A percentile compares a stretch with the other conserved stretches of the same genome.
Evolutionary conservation across 2,888 invertebrate genomes (phyloP).

Genomic region (Callosobruchus maculatus): DNA sequence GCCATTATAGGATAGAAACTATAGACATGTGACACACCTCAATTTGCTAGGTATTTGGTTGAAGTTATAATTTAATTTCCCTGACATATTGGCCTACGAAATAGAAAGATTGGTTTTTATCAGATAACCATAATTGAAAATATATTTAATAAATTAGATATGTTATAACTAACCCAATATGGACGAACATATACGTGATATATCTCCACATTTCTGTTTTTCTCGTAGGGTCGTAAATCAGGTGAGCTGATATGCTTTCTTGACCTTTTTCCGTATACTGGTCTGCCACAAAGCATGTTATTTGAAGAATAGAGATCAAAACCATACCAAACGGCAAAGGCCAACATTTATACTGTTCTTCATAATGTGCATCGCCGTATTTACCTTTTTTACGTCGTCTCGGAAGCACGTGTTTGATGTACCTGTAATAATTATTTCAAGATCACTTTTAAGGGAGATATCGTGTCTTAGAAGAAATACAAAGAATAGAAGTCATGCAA

Average conservation of each 20-base stretch:
- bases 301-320: conserved; percentile 81
- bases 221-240: conserved; percentile 85
- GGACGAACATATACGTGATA: conserved; percentile 93
- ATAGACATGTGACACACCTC: too few species aligned
- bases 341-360: conserved; percentile 86
- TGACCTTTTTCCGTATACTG: conserved; percentile 5
- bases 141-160: too few species aligned
- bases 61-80: too few species aligned
- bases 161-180: conserved; percentile 70
- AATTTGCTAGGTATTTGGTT: too few species aligned
- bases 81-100: too few species aligned
- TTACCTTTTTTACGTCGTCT: conserved; percentile 1
- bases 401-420: conserved; percentile 25
- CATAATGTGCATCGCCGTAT: conserved; percentile 52
- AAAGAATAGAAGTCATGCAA: too few species aligned
- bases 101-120: too few species aligned
- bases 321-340: conserved; percentile 88
- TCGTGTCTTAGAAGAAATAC: too few species aligned
- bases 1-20: too few species aligned
- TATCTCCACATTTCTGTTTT: conserved; percentile 91
- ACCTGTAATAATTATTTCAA: conserved; percentile 17
- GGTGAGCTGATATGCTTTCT: conserved; percentile 45
- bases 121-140: too few species aligned
- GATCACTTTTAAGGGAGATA: too few species aligned
- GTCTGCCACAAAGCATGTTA: conserved; percentile 58